Conservation (phyloP, 92 coral and sea anemone species). For the Palythoa heliodiscus region DNA sequence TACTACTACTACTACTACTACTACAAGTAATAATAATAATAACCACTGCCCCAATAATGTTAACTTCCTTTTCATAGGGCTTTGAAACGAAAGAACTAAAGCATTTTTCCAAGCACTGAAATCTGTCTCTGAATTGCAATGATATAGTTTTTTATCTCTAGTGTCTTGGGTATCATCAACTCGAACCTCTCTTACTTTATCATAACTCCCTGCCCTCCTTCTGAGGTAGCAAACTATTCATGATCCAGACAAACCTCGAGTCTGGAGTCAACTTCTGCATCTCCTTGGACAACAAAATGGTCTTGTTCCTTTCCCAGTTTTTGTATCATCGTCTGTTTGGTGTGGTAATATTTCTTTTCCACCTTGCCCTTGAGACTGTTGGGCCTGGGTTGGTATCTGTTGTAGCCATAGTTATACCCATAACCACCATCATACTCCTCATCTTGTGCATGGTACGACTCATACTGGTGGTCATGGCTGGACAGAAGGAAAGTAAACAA, state of each 20-base stretch:
- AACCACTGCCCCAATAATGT: too few relatives aligned
- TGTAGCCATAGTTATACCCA: constrained; percentile 86
- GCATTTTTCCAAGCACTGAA: too few relatives aligned
- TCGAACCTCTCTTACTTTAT: background rate
- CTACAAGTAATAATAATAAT: too few relatives aligned
- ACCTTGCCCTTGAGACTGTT: constrained; percentile 89
- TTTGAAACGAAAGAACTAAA: too few relatives aligned
- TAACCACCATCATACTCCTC: constrained; percentile 64
- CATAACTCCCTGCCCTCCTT: background rate
- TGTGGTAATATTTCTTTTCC: constrained; percentile 92
- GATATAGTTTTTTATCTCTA: too few relatives aligned
- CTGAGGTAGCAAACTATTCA: background rate
- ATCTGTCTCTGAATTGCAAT: too few relatives aligned
- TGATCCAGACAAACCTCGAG: constrained; percentile 65
- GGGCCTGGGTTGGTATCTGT: constrained; percentile 86
- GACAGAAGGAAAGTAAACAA: constrained; percentile 12
- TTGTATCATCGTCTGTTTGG: constrained; percentile 91
- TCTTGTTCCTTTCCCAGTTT: constrained; percentile 97
- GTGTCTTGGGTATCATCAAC: too few relatives aligned
- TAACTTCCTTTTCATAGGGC: too few relatives aligned
- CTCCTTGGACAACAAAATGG: constrained; percentile 92
- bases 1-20: too few relatives aligned
- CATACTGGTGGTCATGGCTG: constrained; percentile 81
- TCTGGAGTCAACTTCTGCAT: constrained; percentile 97
- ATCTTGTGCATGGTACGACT: constrained; percentile 83